Evolutionary conservation across 1,140 invertebrate species (phyloP).

Genomic region (Lanistes nyassanus): DNA sequence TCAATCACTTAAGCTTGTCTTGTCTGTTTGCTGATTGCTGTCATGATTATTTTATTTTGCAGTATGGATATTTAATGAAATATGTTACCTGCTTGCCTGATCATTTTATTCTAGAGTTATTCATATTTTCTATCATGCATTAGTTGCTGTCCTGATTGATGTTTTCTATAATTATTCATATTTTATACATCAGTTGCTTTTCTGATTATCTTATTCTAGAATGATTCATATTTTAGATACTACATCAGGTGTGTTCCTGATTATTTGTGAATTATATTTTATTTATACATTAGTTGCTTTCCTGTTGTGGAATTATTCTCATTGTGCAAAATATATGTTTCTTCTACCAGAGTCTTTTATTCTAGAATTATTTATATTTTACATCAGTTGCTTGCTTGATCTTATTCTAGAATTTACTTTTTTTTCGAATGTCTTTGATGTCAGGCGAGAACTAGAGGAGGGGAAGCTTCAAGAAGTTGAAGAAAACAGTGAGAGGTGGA

Average conservation of each 20-base stretch:
- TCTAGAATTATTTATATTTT: neutral
- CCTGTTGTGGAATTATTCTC: neutral
- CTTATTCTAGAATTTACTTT: neutral
- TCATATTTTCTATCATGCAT: no score
- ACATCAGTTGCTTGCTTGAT: neutral
- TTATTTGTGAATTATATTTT: neutral
- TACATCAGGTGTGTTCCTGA: neutral
- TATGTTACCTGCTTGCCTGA: no score
- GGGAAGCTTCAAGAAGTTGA: constrained; percentile 12
- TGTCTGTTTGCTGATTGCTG: no score
- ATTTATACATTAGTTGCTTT: neutral
- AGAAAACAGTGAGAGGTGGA: constrained; percentile 23
- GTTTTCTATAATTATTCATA: neutral
- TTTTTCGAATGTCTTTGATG: constrained; percentile 1
- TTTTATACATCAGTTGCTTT: neutral
- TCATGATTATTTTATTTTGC: no score
- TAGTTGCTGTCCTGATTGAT: no score
- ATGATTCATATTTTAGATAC: neutral
- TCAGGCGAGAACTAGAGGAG: constrained; percentile 39
- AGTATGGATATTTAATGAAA: no score
- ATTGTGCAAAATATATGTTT: neutral
- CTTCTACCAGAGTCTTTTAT: neutral
- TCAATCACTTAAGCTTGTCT: no score
- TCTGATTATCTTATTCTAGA: neutral
- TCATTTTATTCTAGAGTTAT: no score